Evolutionary conservation across 2,113 vertebrate species (phyloP).

Genomic region (Jaculus jaculus): DNA sequence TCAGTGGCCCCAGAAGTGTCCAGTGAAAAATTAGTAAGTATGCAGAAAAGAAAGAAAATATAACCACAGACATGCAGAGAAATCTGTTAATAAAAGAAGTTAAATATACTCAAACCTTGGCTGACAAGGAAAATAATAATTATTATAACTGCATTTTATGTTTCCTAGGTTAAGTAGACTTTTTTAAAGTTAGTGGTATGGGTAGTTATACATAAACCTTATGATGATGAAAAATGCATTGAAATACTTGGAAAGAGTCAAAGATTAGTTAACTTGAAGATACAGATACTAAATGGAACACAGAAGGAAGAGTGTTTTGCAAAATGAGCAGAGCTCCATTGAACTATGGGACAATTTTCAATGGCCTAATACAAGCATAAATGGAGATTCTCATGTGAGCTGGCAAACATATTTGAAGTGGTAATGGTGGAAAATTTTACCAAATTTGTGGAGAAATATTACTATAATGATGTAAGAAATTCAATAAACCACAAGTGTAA

Average conservation of each 20-base stretch:
- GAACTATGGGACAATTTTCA: not conserved
- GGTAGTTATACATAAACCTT: not conserved
- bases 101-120: not conserved
- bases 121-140: not conserved
- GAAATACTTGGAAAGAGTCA: not conserved
- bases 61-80: not conserved
- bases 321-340: not conserved
- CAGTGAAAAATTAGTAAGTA: not conserved
- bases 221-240: not conserved
- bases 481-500: not conserved
- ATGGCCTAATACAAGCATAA: not conserved
- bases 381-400: not conserved
- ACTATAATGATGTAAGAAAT: not conserved
- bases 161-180: not conserved
- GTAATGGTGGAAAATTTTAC: not conserved
- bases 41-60: not conserved
- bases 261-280: not conserved
- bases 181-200: not conserved
- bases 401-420: not conserved
- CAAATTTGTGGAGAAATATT: not conserved
- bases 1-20: not conserved
- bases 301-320: not conserved
- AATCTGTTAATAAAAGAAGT: not conserved
- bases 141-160: not conserved
- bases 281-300: not conserved